These are phyloP conservation scores for Polymixis lichenea DNA, from an alignment of 2,888 invertebrate species.

Conservation along the genomic window DNA sequence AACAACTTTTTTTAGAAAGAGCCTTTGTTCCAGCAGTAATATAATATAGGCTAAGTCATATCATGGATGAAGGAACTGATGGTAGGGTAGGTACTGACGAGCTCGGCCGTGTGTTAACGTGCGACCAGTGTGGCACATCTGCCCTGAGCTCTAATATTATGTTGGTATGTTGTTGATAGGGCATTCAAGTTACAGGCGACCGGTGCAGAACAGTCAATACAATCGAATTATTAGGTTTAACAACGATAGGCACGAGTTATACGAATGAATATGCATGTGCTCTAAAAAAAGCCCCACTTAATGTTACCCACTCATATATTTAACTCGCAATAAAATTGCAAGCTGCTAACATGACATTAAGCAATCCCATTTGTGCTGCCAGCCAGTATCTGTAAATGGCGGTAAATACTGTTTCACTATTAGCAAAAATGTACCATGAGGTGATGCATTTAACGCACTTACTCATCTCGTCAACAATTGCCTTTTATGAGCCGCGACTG, in stretches of 20 bases:
- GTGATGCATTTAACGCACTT: no score
- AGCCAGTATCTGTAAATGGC: not conserved
- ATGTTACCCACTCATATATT: not conserved
- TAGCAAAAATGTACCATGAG: no score
- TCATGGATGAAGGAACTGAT: slow-evolving; percentile 39
- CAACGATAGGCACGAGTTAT: no score
- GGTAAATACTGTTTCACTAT: not conserved
- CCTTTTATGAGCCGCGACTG: not conserved
- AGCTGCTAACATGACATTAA: no score
- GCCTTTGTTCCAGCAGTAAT: not conserved
- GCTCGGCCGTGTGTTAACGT: slow-evolving; percentile 47
- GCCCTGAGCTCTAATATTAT: slow-evolving; percentile 52
- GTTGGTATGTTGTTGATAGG: slow-evolving; percentile 37
- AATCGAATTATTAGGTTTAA: no score
- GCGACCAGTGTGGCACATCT: slow-evolving; percentile 53
- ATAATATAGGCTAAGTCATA: slow-evolving; percentile 22
- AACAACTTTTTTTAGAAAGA: not conserved
- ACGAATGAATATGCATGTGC: no score
- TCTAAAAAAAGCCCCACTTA: not conserved
- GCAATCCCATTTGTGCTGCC: not conserved
- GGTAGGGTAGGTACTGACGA: slow-evolving; percentile 39
- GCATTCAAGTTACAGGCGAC: slow-evolving; percentile 20
- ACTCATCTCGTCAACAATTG: not conserved
- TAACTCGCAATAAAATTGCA: no score
- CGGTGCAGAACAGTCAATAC: not conserved